Conservation (phyloP, 2,888 invertebrate species). For the Diadegma fenestrale region DNA sequence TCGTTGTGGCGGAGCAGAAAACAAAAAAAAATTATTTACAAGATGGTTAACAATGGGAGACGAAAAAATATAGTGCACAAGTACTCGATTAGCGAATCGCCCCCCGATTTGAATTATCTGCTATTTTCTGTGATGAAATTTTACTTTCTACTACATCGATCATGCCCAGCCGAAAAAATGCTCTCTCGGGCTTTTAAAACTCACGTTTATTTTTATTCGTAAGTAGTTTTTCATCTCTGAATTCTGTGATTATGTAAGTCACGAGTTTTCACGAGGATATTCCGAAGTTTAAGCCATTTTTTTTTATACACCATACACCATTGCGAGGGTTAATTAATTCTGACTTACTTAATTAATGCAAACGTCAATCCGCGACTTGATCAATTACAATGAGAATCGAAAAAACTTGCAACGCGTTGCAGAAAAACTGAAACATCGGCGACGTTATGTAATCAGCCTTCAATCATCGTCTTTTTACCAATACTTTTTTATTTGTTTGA, state of each 20-base stretch:
- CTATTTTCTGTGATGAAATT: slow-evolving; percentile 72
- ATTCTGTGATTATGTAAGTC: not conserved
- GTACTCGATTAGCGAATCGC: slow-evolving; percentile 45
- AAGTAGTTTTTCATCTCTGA: not conserved
- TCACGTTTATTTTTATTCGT: slow-evolving; percentile 1
- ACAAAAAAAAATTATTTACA: slow-evolving; percentile 8
- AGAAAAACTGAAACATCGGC: not conserved
- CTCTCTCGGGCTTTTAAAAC: not conserved
- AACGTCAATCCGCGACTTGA: slow-evolving; percentile 46
- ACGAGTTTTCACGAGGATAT: not conserved
- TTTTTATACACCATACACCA: not conserved
- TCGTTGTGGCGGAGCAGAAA: slow-evolving; percentile 5
- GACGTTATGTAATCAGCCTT: not conserved
- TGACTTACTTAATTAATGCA: slow-evolving; percentile 26
- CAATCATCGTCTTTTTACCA: slow-evolving; percentile 2
- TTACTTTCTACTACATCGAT: slow-evolving; percentile 48
- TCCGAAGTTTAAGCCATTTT: not conserved
- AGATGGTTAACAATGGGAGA: slow-evolving; percentile 20
- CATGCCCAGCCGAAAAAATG: not conserved
- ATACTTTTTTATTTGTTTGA: too few species aligned
- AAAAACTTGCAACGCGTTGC: not conserved
- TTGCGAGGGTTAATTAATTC: slow-evolving; percentile 16
- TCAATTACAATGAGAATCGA: not conserved
- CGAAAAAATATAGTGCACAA: slow-evolving; percentile 60
- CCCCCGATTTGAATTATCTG: slow-evolving; percentile 41